Evolutionary conservation across 2,113 vertebrate genomes (phyloP), one percentile per base, ranked within the genome.

Genomic region (Columbina picui): DNA sequence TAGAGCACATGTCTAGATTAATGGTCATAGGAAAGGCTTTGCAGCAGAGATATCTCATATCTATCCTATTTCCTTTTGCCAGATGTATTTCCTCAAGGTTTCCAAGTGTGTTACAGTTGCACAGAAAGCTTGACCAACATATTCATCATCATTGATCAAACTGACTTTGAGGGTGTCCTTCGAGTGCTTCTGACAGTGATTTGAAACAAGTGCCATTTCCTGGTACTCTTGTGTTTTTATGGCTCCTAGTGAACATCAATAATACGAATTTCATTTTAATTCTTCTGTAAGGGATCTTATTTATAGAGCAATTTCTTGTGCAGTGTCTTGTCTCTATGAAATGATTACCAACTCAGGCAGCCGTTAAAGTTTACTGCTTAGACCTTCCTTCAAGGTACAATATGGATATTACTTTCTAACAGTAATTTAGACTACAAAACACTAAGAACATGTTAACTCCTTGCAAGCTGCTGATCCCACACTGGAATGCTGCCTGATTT

Each of bases 201-300:
- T 97, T 96, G 97, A 98, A 98, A 98, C 95, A 97, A 97, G 87
- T 96, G 86, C 90, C 69, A 89, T 92, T 97, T 98, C 83, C 89
- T 96, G 80, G 75, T 92, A 96, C 93, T 93, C 94, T 79, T 82
- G 53, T 95, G 84, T 93, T 95, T 98, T 98, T 98, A 98, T 90
- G 83, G 77, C 92, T 94, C 53, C 92, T 79, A 79, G 93, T 93
- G 97, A 96, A 94, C 97, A 98, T 98, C 97, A 98, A 98, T 98
- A 98, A 98, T 97, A 97, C 55, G 97, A 98, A 98, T 98, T 98
- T 94, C 75, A 97, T 98, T 98, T 98, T 98, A 98, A 98, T 98
- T 98, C 97, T 98, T 98, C 96, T 97, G 95, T 97, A 96, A 98
- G 93, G 95, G 91, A 93, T 97, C 96, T 98, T 98, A 98, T 98